Percentiles rank a stretch among this genome's conserved stretches.
phyloP scores from a whole-genome alignment of 2,113 vertebrate species.

The Riparia riparia region DNA sequence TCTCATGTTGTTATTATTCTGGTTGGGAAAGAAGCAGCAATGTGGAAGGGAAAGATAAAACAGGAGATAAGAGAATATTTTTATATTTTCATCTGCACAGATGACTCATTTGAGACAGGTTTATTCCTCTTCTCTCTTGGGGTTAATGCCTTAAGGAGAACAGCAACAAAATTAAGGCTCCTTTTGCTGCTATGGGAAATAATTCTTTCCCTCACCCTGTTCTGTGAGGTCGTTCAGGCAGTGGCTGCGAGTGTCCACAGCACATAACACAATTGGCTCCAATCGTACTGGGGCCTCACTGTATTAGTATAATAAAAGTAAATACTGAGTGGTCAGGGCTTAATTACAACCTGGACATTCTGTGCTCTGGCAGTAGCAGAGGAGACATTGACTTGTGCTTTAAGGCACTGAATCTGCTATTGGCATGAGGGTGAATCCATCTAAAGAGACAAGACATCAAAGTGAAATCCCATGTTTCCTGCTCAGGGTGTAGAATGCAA shows the following conservation, averaged over 20 bases:
- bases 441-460: background rate
- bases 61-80: slow-evolving; percentile 22
- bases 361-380: background rate
- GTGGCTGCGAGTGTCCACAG: background rate
- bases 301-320: slow-evolving; percentile 19
- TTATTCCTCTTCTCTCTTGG: background rate
- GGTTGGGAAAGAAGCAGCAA: slow-evolving; percentile 22
- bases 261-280: background rate
- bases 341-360: slow-evolving; percentile 34
- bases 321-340: background rate
- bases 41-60: slow-evolving; percentile 14
- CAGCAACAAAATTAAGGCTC: background rate
- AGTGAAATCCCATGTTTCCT: background rate
- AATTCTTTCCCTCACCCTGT: background rate
- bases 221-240: background rate
- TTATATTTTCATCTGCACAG: background rate
- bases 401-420: background rate
- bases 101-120: slow-evolving; percentile 5
- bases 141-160: background rate
- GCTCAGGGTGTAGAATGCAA: background rate
- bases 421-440: background rate
- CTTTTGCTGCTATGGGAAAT: background rate
- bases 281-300: background rate
- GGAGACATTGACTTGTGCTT: background rate
- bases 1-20: background rate